These are phyloP conservation scores for Mormyrus proboscirostris DNA, from an alignment of 2,797 vertebrate genomes.

Conservation along the genomic window DNA sequence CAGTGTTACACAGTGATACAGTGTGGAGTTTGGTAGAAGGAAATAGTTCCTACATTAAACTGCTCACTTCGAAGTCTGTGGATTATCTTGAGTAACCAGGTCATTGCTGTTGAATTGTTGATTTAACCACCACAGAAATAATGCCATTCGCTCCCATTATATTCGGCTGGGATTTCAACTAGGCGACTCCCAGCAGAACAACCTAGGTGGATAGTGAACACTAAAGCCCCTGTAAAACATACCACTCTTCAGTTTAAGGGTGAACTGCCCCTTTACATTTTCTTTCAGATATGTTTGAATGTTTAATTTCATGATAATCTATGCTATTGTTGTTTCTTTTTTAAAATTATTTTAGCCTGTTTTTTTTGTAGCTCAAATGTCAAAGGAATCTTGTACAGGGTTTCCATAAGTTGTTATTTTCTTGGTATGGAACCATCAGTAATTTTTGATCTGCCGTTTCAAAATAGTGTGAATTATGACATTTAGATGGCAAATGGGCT, in stretches of 20 bases:
- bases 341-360: not conserved
- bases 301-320: not conserved
- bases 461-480: not conserved
- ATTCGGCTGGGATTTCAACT: not conserved
- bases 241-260: not conserved
- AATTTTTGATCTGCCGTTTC: not conserved
- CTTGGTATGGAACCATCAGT: not conserved
- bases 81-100: not conserved
- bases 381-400: not conserved
- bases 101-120: not conserved
- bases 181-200: not conserved
- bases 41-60: not conserved
- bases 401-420: not conserved
- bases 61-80: not conserved
- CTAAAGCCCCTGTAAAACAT: not conserved
- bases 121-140: not conserved
- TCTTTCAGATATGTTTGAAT: not conserved
- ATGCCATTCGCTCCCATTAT: not conserved
- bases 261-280: not conserved
- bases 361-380: not conserved
- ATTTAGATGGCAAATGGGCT: not conserved
- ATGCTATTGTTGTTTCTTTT: not conserved
- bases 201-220: not conserved
- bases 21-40: not conserved
- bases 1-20: not conserved